Evolutionary conservation across 2,113 vertebrate species (phyloP), one percentile per base, ranked within the genome.

Genomic region (Pelodiscus sinensis): DNA sequence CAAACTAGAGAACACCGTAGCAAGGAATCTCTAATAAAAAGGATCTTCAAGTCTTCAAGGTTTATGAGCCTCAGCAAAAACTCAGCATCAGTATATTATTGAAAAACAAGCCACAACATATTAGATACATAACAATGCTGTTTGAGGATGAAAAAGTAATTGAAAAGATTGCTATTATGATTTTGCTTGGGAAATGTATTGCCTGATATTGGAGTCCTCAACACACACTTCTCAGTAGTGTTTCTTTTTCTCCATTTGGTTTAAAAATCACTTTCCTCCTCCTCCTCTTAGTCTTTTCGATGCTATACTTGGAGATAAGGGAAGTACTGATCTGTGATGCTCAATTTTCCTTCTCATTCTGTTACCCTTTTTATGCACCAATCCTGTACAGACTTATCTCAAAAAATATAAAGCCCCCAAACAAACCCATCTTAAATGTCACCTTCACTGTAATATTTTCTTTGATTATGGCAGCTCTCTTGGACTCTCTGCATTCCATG

Each of bases 341-440:
- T 60, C 22, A 58, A 15, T 2, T 50, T 79, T 44, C 27, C 35
- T 12, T 1, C n/a, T 31, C 54, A 22, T n/a, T 55, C 81, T 15
- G 31, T 9, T 55, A 31, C 16, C 0, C 1, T 35, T 9, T 68
- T 27, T 79, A 31, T 21, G 5, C 0, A 0, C 31, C 8, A 27
- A n/a, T 9, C 55, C 35, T 75, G 9, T 75, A 22, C 57, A 52
- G 57, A 22, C 2, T 62, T 29, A 13, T 0, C 0, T 60, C 27
- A 3, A 2, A 24, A 31, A 8, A 18, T 10, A 27, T 19, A 60
- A 9, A 1, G 4, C n/a, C 10, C 22, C 7, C 2, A 55, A 13
- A 8, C 1, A 29, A 1, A 3, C 0, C 0, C 8, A 4, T 14
- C 9, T 29, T 0, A 0, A 62, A 44, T 24, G 25, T 22, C 2